A percentile compares a stretch with the other conserved stretches of the same genome.
Conservation (phyloP, 2,797 vertebrate species). For the Tangara arthus region DNA sequence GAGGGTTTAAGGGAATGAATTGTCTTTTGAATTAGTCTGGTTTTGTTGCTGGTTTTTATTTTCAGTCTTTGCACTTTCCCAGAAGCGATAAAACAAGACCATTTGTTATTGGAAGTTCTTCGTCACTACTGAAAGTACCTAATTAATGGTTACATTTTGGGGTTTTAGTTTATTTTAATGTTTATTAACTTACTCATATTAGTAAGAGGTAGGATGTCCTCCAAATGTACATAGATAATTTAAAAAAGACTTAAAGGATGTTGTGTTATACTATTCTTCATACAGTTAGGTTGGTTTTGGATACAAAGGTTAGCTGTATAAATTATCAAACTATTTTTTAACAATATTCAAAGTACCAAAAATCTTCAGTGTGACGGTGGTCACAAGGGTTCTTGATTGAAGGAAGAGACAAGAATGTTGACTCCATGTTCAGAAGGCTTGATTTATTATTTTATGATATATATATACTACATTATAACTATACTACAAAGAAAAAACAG, state of each 20-base stretch:
- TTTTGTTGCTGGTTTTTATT: neutral
- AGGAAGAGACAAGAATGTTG: too few species aligned
- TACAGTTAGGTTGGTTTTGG: neutral
- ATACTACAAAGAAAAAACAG: too few species aligned
- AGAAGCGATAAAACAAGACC: neutral
- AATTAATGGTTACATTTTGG: neutral
- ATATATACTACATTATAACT: too few species aligned
- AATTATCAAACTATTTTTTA: neutral
- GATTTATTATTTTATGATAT: too few species aligned
- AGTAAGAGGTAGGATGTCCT: neutral
- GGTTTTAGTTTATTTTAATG: neutral
- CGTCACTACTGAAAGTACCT: neutral
- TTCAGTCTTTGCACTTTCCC: neutral
- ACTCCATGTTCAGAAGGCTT: too few species aligned
- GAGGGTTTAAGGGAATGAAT: fast-evolving
- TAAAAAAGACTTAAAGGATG: neutral
- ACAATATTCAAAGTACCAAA: neutral
- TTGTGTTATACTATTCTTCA: neutral
- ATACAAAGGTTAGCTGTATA: neutral
- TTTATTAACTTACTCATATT: neutral
- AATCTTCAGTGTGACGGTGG: too few species aligned
- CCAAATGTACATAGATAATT: neutral
- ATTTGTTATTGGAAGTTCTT: neutral
- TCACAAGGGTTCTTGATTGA: too few species aligned
- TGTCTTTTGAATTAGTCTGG: neutral